Percentiles rank a stretch among this genome's conserved stretches.
Evolutionary conservation across 1,140 invertebrate genomes (phyloP).

Genomic region (Drosophila serrata): DNA sequence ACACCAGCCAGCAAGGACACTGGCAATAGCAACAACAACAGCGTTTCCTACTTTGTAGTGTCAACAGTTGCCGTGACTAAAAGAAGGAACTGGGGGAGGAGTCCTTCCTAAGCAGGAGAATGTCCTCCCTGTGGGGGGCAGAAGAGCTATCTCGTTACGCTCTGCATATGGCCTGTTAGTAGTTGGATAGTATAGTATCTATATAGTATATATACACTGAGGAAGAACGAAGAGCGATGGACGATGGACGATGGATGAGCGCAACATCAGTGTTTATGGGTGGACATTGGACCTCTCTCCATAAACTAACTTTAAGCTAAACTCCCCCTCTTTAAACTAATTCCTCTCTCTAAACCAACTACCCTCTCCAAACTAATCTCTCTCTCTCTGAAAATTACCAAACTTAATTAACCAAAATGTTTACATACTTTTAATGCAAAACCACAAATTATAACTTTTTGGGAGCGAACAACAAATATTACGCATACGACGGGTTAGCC

Average conservation of each 20-base stretch:
- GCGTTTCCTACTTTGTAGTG: conserved; percentile 68
- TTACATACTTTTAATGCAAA: conserved; percentile 1
- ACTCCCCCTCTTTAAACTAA: not conserved
- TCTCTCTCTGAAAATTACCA: not conserved
- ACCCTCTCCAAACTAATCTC: not conserved
- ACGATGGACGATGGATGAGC: not conserved
- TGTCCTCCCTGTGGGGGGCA: conserved; percentile 2
- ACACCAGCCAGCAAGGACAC: conserved; percentile 54
- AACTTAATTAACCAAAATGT: conserved; percentile 22
- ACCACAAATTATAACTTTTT: conserved; percentile 9
- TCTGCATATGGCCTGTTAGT: conserved; percentile 17
- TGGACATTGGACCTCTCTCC: not conserved
- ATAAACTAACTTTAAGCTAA: not conserved
- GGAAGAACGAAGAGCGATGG: not conserved
- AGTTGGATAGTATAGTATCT: not conserved
- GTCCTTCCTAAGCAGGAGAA: not conserved
- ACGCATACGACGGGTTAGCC: conserved; percentile 2
- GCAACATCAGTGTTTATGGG: conserved; percentile 11
- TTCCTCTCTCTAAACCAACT: not conserved
- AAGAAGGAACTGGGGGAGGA: not conserved
- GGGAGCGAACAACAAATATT: not conserved
- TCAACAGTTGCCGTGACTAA: conserved; percentile 71
- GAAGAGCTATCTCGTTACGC: conserved; percentile 27
- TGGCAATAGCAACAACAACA: conserved; percentile 48
- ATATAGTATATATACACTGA: not conserved